Conservation (phyloP, 2,888 invertebrate species). For the Argynnis bischoffii region DNA sequence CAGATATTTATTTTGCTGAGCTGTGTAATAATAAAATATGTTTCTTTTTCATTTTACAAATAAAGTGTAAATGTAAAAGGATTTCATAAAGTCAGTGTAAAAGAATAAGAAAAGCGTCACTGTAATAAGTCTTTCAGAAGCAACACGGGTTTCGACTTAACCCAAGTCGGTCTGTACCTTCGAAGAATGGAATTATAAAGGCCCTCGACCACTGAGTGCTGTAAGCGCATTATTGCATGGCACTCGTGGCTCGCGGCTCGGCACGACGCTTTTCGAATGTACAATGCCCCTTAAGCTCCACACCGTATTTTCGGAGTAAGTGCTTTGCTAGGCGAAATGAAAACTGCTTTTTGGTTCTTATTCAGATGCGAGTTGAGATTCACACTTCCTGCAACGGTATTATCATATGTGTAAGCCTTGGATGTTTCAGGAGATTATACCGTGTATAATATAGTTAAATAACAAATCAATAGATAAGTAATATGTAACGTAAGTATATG, state of each 20-base stretch:
- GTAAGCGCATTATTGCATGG: conserved; percentile 78
- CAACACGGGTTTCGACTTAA: conserved; percentile 75
- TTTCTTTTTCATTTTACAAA: conserved; percentile 21
- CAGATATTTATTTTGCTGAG: background rate
- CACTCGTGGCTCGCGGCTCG: conserved; percentile 53
- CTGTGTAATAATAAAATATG: background rate
- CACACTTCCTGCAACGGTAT: conserved; percentile 56
- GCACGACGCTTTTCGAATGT: conserved; percentile 68
- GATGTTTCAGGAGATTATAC: conserved; percentile 39
- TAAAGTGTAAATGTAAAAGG: conserved; percentile 29
- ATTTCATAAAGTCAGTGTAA: conserved; percentile 33
- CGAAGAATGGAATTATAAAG: conserved; percentile 74
- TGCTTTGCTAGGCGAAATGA: conserved; percentile 69
- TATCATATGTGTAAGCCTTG: conserved; percentile 53
- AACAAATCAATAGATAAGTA: background rate
- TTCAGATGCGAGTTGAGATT: conserved; percentile 53
- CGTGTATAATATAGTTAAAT: conserved; percentile 44
- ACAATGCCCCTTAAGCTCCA: conserved; percentile 72
- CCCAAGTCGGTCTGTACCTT: conserved; percentile 58
- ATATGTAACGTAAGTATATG: background rate
- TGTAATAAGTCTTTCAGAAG: conserved; percentile 44
- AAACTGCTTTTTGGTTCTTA: conserved; percentile 65
- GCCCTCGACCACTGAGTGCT: conserved; percentile 63
- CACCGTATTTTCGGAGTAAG: conserved; percentile 67
- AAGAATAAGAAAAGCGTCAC: conserved; percentile 51